Conservation (phyloP, 2,888 invertebrate species). For the Scaptomyza cyrtandrae region DNA sequence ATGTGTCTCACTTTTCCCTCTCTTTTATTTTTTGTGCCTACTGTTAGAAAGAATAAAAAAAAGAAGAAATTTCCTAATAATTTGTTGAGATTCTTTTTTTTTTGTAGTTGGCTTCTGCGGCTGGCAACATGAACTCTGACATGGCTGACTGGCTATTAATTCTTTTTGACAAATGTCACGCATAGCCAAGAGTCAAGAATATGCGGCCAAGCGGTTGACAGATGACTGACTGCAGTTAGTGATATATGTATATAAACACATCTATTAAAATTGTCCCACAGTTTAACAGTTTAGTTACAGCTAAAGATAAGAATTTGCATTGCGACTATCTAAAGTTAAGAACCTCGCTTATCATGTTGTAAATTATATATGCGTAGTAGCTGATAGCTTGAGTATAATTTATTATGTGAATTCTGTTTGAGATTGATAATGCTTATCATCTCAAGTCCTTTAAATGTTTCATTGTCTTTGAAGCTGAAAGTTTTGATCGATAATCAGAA, state of each 20-base stretch:
- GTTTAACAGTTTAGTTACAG: not conserved
- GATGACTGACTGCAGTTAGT: slow-evolving; percentile 34
- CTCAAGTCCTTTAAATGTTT: too few relatives aligned
- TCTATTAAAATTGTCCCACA: slow-evolving; percentile 2
- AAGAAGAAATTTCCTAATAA: slow-evolving; percentile 62
- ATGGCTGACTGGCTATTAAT: slow-evolving; percentile 57
- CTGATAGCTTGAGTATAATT: too few relatives aligned
- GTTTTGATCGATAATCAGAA: too few relatives aligned
- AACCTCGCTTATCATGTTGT: slow-evolving; percentile 9
- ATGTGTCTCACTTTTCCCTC: slow-evolving; percentile 68
- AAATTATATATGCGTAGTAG: too few relatives aligned
- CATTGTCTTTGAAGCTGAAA: too few relatives aligned
- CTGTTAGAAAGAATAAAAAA: slow-evolving; percentile 50
- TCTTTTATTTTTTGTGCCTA: slow-evolving; percentile 39
- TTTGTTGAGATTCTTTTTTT: slow-evolving; percentile 44
- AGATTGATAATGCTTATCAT: not conserved
- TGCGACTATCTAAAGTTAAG: slow-evolving; percentile 3
- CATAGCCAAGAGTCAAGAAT: slow-evolving; percentile 20
- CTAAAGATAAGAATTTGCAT: not conserved
- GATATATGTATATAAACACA: slow-evolving; percentile 1
- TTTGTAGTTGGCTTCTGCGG: slow-evolving; percentile 50
- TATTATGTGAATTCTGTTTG: not conserved
- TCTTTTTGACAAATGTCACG: slow-evolving; percentile 65
- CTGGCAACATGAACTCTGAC: slow-evolving; percentile 72
- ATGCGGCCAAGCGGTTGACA: slow-evolving; percentile 40